Conservation (phyloP, 2,888 invertebrate species). For the Stratiomys singularior region DNA sequence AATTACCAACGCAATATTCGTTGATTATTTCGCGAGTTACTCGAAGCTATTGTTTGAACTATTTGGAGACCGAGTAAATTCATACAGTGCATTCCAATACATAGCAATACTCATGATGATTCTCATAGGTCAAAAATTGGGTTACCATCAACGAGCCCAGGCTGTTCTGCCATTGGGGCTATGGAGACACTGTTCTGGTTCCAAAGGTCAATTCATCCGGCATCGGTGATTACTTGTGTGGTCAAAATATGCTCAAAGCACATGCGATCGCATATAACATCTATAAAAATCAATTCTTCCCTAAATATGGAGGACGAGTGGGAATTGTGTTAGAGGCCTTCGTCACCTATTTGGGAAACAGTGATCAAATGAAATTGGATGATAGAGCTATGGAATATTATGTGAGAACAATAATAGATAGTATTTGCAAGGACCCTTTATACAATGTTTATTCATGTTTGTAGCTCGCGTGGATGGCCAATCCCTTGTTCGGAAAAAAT, state of each 20-base stretch:
- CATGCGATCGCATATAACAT: conserved; percentile 68
- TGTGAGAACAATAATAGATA: conserved; percentile 51
- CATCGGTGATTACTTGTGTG: conserved; percentile 67
- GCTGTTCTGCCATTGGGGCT: conserved; percentile 65
- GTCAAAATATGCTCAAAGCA: conserved; percentile 67
- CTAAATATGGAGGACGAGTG: conserved; percentile 58
- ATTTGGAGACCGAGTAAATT: conserved; percentile 67
- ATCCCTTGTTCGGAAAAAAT: conserved; percentile 58
- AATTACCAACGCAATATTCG: conserved; percentile 64
- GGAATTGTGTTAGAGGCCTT: conserved; percentile 57
- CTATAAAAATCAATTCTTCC: conserved; percentile 64
- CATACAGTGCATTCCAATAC: conserved; percentile 57
- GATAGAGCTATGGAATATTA: conserved; percentile 58
- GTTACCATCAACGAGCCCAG: conserved; percentile 71
- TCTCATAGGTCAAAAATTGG: conserved; percentile 66
- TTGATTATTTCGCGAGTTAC: conserved; percentile 68
- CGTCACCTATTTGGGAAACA: conserved; percentile 56
- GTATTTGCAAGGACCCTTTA: no score
- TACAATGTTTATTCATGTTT: background rate
- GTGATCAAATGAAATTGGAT: conserved; percentile 52
- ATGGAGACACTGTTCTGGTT: conserved; percentile 62
- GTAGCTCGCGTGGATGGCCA: conserved; percentile 62
- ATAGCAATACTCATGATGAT: background rate
- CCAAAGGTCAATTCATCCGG: conserved; percentile 65
- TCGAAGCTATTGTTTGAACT: conserved; percentile 65